Evolutionary conservation across 30 jellyfish, hydroid and myxozoan species (phyloP), one percentile per base, ranked within the genome.

Genomic region (Chironex yamaguchii): DNA sequence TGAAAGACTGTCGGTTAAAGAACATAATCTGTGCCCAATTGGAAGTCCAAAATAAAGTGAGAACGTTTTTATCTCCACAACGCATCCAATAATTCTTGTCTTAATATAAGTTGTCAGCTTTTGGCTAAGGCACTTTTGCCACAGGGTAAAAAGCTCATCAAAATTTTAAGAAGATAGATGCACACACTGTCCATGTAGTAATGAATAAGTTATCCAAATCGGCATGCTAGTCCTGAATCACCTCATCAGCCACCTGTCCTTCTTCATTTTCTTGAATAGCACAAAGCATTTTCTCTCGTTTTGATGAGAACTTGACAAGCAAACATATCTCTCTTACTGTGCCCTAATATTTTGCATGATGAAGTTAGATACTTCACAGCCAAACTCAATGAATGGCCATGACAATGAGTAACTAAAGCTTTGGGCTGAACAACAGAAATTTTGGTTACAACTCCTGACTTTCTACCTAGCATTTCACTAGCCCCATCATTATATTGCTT

Each of bases 141-240:
- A 82, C 23, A 82, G 90, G 9, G 20, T 34, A 14, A 27, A 28
- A 27, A 82, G 28, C 30, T 71, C 63, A 28, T 34, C 67, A 29
- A 67, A 82, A 35, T 49, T 48, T 34, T 34, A 32, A 29, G 52
- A 67, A 82, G 71, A 88, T 23, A 26, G 63, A n/a, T 20, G 92
- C 92, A 13, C 90, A 89, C 62, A 82, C 92, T 33, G 90, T 67
- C 90, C 90, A 82, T 28, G 80, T 48, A 29, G 90, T 69, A 4
- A 30, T 33, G 32, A 49, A 50, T 53, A 76, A 33, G 17, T 76
- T 50, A 4, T n/a, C n/a, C n/a, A n/a, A n/a, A n/a, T n/a, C n/a
- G n/a, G 58, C n/a, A 31, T 20, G 69, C 69, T 36, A 34, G 83
- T 70, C 83, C 23, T 13, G n/a, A n/a, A n/a, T n/a, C n/a, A n/a